Percentiles rank a stretch among this genome's conserved stretches.
Evolutionary conservation across 2,888 invertebrate species (phyloP).

Genomic region (Cosmia trapezina): DNA sequence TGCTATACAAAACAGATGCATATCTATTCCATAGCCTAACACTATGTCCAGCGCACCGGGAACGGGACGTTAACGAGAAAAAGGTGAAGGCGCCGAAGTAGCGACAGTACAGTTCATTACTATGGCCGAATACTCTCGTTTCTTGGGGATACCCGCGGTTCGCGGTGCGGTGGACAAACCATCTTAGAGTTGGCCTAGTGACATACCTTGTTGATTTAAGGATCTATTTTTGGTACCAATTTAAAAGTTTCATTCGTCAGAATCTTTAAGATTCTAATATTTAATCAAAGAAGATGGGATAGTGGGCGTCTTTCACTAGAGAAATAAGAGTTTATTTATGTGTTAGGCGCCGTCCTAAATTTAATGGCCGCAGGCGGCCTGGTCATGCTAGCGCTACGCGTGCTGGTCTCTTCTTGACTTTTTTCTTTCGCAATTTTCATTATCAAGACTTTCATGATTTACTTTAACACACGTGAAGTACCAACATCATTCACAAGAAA

Average conservation of each 20-base stretch:
- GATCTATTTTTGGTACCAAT: not conserved
- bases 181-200: not conserved
- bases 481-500: slow-evolving; percentile 1
- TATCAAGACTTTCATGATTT: slow-evolving; percentile 9
- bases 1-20: no score
- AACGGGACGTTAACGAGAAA: no score
- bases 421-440: slow-evolving; percentile 18
- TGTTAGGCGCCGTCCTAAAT: not conserved
- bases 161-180: no score
- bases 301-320: not conserved
- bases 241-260: not conserved
- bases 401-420: not conserved
- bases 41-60: no score
- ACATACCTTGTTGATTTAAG: not conserved
- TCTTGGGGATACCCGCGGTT: no score
- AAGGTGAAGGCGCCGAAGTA: no score
- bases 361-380: slow-evolving; percentile 13
- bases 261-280: not conserved
- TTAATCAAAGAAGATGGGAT: not conserved
- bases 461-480: slow-evolving; percentile 10
- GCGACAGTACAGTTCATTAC: no score
- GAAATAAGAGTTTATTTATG: slow-evolving; percentile 11
- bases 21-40: no score
- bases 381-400: no score
- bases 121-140: no score